These are phyloP conservation scores for Fringilla coelebs DNA, from an alignment of 2,797 vertebrate genomes.

Conservation along the genomic window DNA sequence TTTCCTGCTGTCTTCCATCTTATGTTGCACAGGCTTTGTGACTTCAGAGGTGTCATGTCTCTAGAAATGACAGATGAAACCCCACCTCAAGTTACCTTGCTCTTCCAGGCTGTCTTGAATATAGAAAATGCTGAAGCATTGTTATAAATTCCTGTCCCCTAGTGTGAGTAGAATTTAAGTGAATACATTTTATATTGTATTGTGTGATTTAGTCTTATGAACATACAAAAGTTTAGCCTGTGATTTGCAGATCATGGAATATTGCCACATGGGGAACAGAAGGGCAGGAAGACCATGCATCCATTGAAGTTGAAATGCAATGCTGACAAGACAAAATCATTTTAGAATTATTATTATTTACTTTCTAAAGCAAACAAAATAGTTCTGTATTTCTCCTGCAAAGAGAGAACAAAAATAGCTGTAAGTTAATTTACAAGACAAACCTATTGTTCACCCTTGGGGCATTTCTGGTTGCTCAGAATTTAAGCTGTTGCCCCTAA, in stretches of 20 bases:
- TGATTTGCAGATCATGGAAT: not conserved
- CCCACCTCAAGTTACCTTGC: not conserved
- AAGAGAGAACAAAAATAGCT: not conserved
- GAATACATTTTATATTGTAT: not conserved
- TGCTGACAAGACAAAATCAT: not conserved
- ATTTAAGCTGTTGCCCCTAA: not conserved
- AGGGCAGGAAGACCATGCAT: not conserved
- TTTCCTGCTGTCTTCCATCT: not conserved
- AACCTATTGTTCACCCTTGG: not conserved
- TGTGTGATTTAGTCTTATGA: not conserved
- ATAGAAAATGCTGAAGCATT: not conserved
- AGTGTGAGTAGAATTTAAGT: not conserved
- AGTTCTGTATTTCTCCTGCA: not conserved
- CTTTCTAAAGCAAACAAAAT: not conserved
- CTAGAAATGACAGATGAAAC: not conserved
- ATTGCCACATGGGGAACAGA: not conserved
- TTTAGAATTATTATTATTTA: not conserved
- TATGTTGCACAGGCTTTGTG: not conserved
- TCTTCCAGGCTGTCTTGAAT: not conserved
- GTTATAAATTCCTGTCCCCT: not conserved
- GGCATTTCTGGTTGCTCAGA: not conserved
- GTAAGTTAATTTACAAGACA: not conserved
- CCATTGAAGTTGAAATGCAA: not conserved
- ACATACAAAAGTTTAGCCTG: not conserved
- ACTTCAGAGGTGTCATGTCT: not conserved